phyloP scores from a whole-genome alignment of 1,140 invertebrate genomes.

The Physella acuta region DNA sequence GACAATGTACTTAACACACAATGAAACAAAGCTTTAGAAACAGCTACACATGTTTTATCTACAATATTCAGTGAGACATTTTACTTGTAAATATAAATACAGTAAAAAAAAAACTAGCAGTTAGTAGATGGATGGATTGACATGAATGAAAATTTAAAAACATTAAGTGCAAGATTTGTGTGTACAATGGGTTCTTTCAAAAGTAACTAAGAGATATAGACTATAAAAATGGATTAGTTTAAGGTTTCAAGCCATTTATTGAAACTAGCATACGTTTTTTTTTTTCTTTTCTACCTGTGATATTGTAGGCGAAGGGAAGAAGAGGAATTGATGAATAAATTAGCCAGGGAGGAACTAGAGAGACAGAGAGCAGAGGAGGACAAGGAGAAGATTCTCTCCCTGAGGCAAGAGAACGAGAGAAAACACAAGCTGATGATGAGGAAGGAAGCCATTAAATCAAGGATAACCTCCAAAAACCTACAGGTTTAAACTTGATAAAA shows the following conservation, averaged over 20 bases:
- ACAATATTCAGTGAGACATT: too few species aligned
- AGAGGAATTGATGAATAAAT: conserved; percentile 34
- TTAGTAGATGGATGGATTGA: too few species aligned
- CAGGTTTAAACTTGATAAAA: too few species aligned
- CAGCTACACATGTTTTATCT: too few species aligned
- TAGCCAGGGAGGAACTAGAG: conserved; percentile 38
- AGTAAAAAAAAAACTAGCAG: too few species aligned
- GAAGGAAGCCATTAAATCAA: conserved; percentile 18
- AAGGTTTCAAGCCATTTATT: neutral
- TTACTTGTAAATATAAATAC: too few species aligned
- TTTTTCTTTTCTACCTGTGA: neutral
- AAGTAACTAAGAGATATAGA: neutral
- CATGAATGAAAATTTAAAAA: too few species aligned
- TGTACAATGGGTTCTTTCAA: too few species aligned
- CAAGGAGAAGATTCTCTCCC: conserved; percentile 25
- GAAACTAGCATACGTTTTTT: neutral
- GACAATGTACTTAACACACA: too few species aligned
- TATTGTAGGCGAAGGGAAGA: conserved; percentile 34
- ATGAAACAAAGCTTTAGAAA: too few species aligned
- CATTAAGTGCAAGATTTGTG: too few species aligned
- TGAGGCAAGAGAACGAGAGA: conserved; percentile 7
- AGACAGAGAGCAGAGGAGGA: conserved; percentile 30
- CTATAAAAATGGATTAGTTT: neutral
- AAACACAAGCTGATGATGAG: conserved; percentile 17
- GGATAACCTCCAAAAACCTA: conserved; percentile 14